Conservation (phyloP, 2,888 invertebrate genomes). For the Euplagia quadripunctaria region DNA sequence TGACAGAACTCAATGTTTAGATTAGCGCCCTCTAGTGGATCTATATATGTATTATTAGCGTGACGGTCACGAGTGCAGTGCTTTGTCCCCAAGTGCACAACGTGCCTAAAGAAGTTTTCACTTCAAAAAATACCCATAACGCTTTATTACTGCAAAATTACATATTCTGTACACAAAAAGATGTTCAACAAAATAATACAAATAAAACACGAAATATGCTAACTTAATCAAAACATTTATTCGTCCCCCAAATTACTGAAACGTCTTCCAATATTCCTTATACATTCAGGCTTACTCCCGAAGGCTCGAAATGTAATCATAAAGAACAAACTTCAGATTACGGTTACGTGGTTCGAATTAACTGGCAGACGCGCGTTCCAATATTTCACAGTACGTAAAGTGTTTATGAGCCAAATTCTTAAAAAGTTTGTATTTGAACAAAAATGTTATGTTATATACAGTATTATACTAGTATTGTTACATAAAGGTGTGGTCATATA, state of each 20-base stretch:
- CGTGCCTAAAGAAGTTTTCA: too few relatives aligned
- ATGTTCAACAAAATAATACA: neutral
- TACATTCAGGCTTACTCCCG: conserved; percentile 4
- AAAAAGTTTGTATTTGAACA: neutral
- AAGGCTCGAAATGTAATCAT: conserved; percentile 23
- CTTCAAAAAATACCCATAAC: too few relatives aligned
- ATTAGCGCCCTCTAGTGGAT: too few relatives aligned
- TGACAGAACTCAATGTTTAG: too few relatives aligned
- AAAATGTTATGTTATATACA: too few relatives aligned
- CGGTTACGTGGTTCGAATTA: conserved; percentile 24
- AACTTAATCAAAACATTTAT: conserved; percentile 12
- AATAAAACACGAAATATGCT: neutral
- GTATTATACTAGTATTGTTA: too few relatives aligned
- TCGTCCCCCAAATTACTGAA: conserved; percentile 13
- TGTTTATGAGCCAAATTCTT: neutral
- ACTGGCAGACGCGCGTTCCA: neutral
- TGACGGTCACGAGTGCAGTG: too few relatives aligned
- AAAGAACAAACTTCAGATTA: conserved; percentile 30
- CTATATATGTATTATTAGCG: too few relatives aligned
- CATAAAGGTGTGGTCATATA: too few relatives aligned
- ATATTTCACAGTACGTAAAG: neutral
- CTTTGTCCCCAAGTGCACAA: too few relatives aligned
- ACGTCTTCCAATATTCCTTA: conserved; percentile 19
- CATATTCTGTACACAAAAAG: neutral
- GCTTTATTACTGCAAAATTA: neutral